Base-by-base conservation (phyloP, 2,113 vertebrate genomes). In the Corythaixoides concolor region DNA sequence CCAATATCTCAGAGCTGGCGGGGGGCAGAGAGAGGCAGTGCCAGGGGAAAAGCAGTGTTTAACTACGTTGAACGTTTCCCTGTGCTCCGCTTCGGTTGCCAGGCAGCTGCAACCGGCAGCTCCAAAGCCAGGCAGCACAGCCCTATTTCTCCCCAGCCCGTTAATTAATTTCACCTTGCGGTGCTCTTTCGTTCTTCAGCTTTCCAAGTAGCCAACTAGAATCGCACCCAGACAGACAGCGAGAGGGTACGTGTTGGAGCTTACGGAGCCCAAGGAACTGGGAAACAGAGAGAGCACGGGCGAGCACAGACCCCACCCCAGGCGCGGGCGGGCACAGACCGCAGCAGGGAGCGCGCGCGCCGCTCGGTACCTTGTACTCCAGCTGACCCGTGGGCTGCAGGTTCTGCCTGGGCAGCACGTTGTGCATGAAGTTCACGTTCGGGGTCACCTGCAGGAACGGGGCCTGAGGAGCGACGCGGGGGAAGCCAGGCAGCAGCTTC, bases 331-430 rank as follows among this genome's bases (percentile, higher is more conserved):
- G n/a, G 35, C 47, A 27, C 41, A 5, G 79, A 5, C 11, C 8
- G 37, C 17, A 32, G 74, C 66, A 56, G 49, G 89, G 55, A 45
- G 30, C 39, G 1, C 6, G 4, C 1, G 16, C 22, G 1, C 2
- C 0, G 3, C 26, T n/a, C 52, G 12, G 66, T 98, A 99, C 99
- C 99, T 99, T 99, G 98, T 99, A 99, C 95, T 99, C 99, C 84
- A 99, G 98, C 97, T 99, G 99, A 64, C 99, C 99, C 3, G 99
- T 98, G 82, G 98, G 98, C 95, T 99, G 99, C 97, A 99, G 94
- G 97, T 98, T 99, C 97, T 99, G 99, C 85, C 99, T 98, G 49
- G 99, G 99, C 97, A 99, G 97, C 91, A 99, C 97, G 2, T 97
- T 99, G 97, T 99, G 99, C 97, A 98, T 98, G 96, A 99, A 98